Evolutionary conservation across 2,888 invertebrate genomes (phyloP).

Genomic region (Calameuta filiformis): DNA sequence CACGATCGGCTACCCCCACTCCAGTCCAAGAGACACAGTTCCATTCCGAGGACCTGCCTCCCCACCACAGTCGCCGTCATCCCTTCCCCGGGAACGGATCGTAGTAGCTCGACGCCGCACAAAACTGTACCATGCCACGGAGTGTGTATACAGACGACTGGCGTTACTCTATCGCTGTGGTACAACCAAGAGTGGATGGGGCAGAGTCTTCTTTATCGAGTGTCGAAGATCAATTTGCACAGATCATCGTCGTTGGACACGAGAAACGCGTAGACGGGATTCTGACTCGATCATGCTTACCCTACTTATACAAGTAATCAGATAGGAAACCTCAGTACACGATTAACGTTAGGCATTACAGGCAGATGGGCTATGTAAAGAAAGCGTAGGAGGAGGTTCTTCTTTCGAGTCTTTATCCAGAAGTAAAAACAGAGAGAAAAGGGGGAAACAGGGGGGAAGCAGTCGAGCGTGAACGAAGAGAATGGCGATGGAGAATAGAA

Average conservation of each 20-base stretch:
- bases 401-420: neutral
- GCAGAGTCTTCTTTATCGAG: neutral
- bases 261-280: neutral
- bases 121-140: neutral
- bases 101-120: neutral
- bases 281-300: neutral
- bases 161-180: neutral
- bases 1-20: conserved; percentile 20
- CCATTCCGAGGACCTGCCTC: conserved; percentile 5
- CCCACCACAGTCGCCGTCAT: conserved; percentile 26
- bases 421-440: neutral
- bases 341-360: neutral
- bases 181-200: neutral
- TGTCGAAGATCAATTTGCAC: neutral
- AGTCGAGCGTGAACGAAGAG: conserved; percentile 12
- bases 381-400: neutral
- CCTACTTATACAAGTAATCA: neutral
- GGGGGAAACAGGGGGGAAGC: conserved; percentile 17
- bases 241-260: neutral
- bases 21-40: neutral
- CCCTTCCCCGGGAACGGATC: conserved; percentile 13
- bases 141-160: neutral
- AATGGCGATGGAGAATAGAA: conserved; percentile 30
- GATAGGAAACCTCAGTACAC: neutral
- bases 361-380: neutral